These are phyloP conservation scores for Taxidea taxus DNA, from an alignment of 2,113 vertebrate species.

Conservation along the genomic window DNA sequence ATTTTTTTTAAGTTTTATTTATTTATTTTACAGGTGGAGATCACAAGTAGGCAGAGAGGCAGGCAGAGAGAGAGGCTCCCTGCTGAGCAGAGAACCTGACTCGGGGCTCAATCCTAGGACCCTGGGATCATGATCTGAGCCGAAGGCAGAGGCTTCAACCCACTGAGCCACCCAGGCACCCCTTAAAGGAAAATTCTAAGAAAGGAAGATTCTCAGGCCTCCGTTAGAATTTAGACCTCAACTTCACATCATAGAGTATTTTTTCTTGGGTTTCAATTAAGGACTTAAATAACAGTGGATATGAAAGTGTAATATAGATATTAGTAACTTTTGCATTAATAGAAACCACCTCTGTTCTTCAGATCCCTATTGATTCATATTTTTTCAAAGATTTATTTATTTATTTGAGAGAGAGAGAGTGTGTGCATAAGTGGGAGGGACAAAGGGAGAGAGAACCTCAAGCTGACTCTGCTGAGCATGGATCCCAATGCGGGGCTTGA, in stretches of 20 bases:
- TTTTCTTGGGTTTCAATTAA: neutral
- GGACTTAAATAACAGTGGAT: neutral
- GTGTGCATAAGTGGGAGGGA: neutral
- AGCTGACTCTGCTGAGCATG: neutral
- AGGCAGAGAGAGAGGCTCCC: no score
- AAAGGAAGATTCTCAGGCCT: neutral
- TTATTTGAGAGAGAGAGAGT: neutral
- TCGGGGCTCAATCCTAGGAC: no score
- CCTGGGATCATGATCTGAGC: no score
- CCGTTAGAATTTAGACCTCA: neutral
- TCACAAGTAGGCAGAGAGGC: no score
- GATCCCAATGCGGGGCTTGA: neutral
- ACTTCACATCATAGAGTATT: neutral
- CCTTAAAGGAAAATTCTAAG: conserved; percentile 4
- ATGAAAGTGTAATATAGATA: neutral
- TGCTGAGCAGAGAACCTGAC: no score
- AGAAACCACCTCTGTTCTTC: neutral
- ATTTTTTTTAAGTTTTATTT: no score
- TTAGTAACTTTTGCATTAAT: neutral
- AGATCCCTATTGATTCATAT: neutral
- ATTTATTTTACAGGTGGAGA: no score
- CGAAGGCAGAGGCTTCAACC: no score
- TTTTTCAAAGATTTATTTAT: neutral
- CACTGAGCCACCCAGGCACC: no score
- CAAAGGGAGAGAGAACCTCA: neutral